Evolutionary conservation across 2,113 vertebrate species (phyloP), one percentile per base, ranked within the genome.

Genomic region (Propithecus coquereli): DNA sequence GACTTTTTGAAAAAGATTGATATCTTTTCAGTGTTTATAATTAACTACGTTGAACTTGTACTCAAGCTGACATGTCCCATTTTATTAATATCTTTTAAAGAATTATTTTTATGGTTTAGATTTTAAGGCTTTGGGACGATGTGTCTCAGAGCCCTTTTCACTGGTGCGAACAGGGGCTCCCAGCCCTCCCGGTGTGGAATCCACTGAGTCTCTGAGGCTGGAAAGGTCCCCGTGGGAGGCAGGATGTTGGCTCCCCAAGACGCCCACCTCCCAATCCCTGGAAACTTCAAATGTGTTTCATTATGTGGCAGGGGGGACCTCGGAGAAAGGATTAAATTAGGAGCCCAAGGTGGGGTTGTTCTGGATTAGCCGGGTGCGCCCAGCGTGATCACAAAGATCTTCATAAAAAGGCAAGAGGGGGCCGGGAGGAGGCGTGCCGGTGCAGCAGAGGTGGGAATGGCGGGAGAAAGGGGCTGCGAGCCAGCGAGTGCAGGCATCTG

Each of bases 11-110:
- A 91, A 91, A 95, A 97, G 97, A 97, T 93, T 47, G 7, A 2
- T 96, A 50, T 96, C 95, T 40, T 57, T 96, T 97, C 82, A 91
- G 16, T 50, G 84, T 97, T 96, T 95, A 96, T 96, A 94, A 97
- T 96, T 97, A 96, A 95, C 94, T 95, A 16, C 12, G 34, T 95
- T 95, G 87, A 93, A 65, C 92, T 65, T 70, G 37, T 25, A 30
- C 68, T 68, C 27, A 96, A 61, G 65, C 17, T 37, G 27, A 63
- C 74, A 47, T 70, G 87, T 90, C 40, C 77, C 90, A 37, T 47
- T 92, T 93, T 95, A 74, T 90, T 95, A 73, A 30, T 81, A 88
- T 54, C 18, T 61, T 92, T 86, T 10, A 84, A 97, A 96, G 81
- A 93, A 74, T 79, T 40, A 5, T 63, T 18, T 37, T 87, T 79